Evolutionary conservation across 2,113 vertebrate genomes (phyloP).

Genomic region (Leuciscus idus): DNA sequence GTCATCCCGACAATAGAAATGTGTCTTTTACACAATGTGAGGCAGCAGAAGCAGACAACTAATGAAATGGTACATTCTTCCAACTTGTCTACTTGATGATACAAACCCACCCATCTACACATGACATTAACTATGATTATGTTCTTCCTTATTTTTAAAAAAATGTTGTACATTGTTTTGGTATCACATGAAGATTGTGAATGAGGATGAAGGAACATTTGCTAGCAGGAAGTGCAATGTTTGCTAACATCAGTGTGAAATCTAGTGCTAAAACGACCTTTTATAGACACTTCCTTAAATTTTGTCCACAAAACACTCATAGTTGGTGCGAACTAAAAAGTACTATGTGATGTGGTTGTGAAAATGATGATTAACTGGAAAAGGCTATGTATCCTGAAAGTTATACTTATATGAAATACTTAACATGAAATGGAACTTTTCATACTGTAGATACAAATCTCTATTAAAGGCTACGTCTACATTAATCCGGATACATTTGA

Average conservation of each 20-base stretch:
- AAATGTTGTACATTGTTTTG: background rate
- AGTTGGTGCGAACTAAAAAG: background rate
- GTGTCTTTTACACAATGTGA: background rate
- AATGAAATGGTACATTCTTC: background rate
- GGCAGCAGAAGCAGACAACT: background rate
- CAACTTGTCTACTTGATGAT: conserved; percentile 4
- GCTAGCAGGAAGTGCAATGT: background rate
- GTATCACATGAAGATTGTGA: background rate
- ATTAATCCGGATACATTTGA: too few relatives aligned
- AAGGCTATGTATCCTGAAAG: background rate
- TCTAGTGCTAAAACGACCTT: background rate
- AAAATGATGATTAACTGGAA: background rate
- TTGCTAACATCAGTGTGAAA: background rate
- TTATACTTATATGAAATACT: background rate
- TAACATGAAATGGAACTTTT: background rate
- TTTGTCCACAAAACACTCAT: background rate
- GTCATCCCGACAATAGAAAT: conserved; percentile 6
- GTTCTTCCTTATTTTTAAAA: background rate
- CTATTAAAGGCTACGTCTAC: too few relatives aligned
- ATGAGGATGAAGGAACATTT: background rate
- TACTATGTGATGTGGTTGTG: background rate
- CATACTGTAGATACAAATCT: too few relatives aligned
- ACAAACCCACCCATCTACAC: background rate
- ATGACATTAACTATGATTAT: background rate
- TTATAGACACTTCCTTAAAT: background rate